A percentile compares a stretch with the other conserved stretches of the same genome.
phyloP scores from a whole-genome alignment of 2,797 vertebrate genomes.

The Aphelocoma californica region DNA sequence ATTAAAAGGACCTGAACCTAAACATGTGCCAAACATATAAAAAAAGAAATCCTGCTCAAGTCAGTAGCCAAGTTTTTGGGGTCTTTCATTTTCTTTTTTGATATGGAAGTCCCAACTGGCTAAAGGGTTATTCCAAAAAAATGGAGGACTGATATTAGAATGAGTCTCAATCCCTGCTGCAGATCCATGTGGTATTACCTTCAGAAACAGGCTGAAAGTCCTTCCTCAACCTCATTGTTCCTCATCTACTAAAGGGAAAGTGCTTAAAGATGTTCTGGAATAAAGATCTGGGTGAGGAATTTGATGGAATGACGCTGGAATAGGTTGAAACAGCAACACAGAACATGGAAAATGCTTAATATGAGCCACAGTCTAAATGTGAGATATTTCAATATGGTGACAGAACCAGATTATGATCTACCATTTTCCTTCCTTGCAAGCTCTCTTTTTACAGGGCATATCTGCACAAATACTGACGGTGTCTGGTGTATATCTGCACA shows the following conservation, averaged over 20 bases:
- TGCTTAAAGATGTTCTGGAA: not conserved
- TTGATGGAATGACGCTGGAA: not conserved
- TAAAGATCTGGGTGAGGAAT: not conserved
- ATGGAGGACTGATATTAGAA: not conserved
- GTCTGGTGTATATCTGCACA: not conserved
- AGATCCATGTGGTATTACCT: not conserved
- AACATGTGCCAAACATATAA: not conserved
- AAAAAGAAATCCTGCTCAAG: not conserved
- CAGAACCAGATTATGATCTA: not conserved
- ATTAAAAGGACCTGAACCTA: not conserved
- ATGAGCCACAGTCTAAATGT: not conserved
- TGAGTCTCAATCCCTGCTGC: not conserved
- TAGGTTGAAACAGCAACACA: not conserved
- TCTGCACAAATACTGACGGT: not conserved
- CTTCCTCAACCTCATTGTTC: not conserved
- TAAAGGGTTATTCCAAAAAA: not conserved
- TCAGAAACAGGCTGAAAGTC: not conserved
- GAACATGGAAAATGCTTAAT: not conserved
- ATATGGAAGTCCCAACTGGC: not conserved
- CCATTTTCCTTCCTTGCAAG: not conserved
- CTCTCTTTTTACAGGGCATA: not conserved
- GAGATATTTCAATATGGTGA: slow-evolving; percentile 42
- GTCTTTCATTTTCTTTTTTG: not conserved
- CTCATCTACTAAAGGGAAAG: not conserved
- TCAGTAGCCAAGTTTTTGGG: not conserved